phyloP scores from a whole-genome alignment of 2,797 vertebrate species.

The Prionace glauca region DNA sequence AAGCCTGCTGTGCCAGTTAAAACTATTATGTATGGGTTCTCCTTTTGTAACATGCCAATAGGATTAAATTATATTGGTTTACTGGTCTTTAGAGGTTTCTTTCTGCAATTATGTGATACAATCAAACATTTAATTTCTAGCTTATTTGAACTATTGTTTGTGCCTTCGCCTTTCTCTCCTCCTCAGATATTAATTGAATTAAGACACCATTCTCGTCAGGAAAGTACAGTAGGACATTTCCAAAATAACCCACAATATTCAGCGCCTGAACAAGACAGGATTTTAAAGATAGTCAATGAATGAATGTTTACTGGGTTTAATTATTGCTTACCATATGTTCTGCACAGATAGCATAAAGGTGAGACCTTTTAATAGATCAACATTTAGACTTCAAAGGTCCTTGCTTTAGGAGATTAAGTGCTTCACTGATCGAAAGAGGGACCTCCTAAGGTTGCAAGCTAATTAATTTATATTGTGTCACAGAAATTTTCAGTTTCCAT shows the following conservation, averaged over 20 bases:
- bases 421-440: background rate
- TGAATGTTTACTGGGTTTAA: conserved; percentile 25
- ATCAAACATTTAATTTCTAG: conserved; percentile 35
- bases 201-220: conserved; percentile 16
- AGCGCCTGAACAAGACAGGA: background rate
- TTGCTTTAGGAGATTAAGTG: conserved; percentile 26
- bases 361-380: conserved; percentile 29
- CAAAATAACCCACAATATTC: background rate
- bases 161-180: background rate
- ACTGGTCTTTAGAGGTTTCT: background rate
- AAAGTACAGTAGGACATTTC: conserved; percentile 6
- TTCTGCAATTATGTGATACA: conserved; percentile 33
- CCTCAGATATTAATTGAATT: conserved; percentile 34
- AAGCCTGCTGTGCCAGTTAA: conserved; percentile 22
- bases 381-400: conserved; percentile 27
- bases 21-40: background rate
- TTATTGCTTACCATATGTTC: conserved; percentile 37
- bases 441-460: conserved; percentile 15
- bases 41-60: conserved; percentile 9
- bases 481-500: background rate
- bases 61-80: conserved; percentile 34
- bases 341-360: conserved; percentile 35
- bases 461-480: conserved; percentile 17
- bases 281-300: conserved; percentile 27
- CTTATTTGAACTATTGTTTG: conserved; percentile 31